Evolutionary conservation across 2,797 vertebrate species (phyloP), one percentile per base, ranked within the genome.

Genomic region (Aviceda leuphotes): DNA sequence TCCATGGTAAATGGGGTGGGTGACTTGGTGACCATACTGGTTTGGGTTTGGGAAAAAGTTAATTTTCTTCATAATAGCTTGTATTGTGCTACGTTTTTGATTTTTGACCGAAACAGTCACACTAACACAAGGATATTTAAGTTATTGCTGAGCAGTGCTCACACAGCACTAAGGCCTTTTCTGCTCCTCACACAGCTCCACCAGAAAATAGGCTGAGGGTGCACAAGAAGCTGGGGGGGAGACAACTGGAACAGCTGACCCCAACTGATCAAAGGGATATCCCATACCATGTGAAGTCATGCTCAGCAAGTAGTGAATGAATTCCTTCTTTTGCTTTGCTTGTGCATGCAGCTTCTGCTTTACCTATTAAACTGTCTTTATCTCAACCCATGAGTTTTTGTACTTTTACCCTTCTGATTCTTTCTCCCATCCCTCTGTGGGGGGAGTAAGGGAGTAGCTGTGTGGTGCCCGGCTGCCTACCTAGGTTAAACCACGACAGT

Each of bases 401-500:
- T 41, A n/a, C 24, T 31, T 61, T 25, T 30, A 50, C 15, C 4
- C 31, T 61, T 35, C 12, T 43, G 15, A 19, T 52, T 58, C 35
- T 25, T 31, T 61, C 39, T 35, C 25, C 8, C 35, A 33, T 35
- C 11, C 12, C 22, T 19, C 37, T 44, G 26, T 26, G 6, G 11
- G 13, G 7, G 9, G 17, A 85, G 11, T 44, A 6, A 54, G 6
- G 0, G 2, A 55, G 15, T 22, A 15, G 19, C 33, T 63, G 6
- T 44, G 26, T 37, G 11, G 26, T 85, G 35, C 17, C 8, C 21
- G 21, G 2, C 11, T 50, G 20, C 33, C 33, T 47, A 15, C 7
- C 6, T 47, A 15, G 28, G 7, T 43, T 50, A 50, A 85, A 85
- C 11, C 26, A 43, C 5, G 15, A 52, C 9, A 37, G 39, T n/a